Conservation (phyloP, 2,888 invertebrate species). For the Oligia strigilis region DNA sequence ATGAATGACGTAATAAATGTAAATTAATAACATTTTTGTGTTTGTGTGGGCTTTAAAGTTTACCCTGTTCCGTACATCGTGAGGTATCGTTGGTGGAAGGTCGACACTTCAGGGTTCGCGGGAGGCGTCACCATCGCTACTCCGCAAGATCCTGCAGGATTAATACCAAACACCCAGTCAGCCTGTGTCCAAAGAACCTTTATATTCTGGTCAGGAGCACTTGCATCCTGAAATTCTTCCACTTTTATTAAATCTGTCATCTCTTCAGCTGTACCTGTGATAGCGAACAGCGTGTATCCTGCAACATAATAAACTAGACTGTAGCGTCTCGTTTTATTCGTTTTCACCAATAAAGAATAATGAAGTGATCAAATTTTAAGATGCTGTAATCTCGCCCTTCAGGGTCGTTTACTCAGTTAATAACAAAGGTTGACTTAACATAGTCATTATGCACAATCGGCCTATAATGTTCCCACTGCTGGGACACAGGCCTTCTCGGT, state of each 20-base stretch:
- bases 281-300: constrained; percentile 78
- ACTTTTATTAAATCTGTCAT: constrained; percentile 72
- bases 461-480: too few relatives aligned
- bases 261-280: constrained; percentile 76
- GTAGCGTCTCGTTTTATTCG: neutral
- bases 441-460: too few relatives aligned
- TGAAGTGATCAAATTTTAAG: neutral
- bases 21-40: constrained; percentile 80
- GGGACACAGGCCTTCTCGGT: too few relatives aligned
- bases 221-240: constrained; percentile 73
- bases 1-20: constrained; percentile 88
- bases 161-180: constrained; percentile 70
- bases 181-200: constrained; percentile 70
- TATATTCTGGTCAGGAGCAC: constrained; percentile 59
- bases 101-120: constrained; percentile 68
- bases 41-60: constrained; percentile 22
- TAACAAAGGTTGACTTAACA: too few relatives aligned
- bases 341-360: neutral
- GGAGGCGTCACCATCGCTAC: constrained; percentile 75
- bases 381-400: neutral
- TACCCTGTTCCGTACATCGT: constrained; percentile 13
- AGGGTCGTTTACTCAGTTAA: neutral
- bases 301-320: constrained; percentile 57
- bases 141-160: constrained; percentile 79
- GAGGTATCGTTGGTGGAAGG: constrained; percentile 71